phyloP scores from a whole-genome alignment of 2,888 invertebrate species.

The Epiblema foenella region DNA sequence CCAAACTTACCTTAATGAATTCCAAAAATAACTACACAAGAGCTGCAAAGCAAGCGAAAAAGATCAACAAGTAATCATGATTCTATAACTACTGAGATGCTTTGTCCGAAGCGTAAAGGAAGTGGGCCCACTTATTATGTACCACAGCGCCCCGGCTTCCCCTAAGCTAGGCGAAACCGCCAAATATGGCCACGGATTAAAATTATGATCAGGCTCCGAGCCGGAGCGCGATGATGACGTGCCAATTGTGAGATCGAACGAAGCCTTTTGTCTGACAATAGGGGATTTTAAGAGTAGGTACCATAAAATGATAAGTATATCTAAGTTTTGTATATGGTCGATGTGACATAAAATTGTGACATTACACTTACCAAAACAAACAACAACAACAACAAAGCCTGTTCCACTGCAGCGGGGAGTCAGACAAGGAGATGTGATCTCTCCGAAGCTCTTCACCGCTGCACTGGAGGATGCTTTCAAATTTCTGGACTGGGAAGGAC shows the following conservation, averaged over 20 bases:
- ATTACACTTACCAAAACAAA: too few species aligned
- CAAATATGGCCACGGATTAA: conserved; percentile 38
- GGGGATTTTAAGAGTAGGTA: background rate
- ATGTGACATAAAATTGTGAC: background rate
- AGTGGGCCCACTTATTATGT: conserved; percentile 40
- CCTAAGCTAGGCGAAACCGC: conserved; percentile 27
- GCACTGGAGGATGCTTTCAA: too few species aligned
- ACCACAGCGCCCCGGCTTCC: conserved; percentile 33
- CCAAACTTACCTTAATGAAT: background rate
- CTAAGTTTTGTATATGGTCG: background rate
- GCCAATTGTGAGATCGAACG: conserved; percentile 17
- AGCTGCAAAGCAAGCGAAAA: background rate
- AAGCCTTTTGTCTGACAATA: conserved; percentile 3
- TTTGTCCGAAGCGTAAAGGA: conserved; percentile 21
- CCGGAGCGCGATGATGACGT: conserved; percentile 12
- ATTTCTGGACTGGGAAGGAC: too few species aligned
- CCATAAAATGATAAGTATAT: background rate
- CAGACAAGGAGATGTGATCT: too few species aligned
- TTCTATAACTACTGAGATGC: background rate
- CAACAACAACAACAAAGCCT: too few species aligned
- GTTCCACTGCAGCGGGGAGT: too few species aligned
- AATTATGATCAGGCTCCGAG: conserved; percentile 40
- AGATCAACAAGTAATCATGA: background rate
- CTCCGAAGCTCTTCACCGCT: too few species aligned
- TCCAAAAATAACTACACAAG: background rate